phyloP scores from a whole-genome alignment of 2,888 invertebrate species.

The Diarsia brunnea region DNA sequence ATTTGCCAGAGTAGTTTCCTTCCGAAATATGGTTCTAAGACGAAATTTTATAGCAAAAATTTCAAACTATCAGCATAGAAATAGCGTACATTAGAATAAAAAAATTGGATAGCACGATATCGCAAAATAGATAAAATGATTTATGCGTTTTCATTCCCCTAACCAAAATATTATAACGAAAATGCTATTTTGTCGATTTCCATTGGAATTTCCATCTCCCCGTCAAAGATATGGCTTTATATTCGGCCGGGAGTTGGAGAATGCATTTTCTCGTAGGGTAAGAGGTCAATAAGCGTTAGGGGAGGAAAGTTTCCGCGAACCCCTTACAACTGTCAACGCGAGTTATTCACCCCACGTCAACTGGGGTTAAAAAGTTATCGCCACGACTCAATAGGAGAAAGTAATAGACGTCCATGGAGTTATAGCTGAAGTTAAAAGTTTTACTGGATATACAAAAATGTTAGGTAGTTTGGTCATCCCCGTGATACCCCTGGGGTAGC shows the following conservation, averaged over 20 bases:
- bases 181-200: slow-evolving; percentile 78
- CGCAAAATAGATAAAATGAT: slow-evolving; percentile 67
- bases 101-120: slow-evolving; percentile 40
- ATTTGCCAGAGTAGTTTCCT: slow-evolving; percentile 28
- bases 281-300: slow-evolving; percentile 85
- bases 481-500: slow-evolving; percentile 51
- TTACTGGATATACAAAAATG: slow-evolving; percentile 70
- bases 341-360: slow-evolving; percentile 87
- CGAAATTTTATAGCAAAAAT: slow-evolving; percentile 29
- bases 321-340: slow-evolving; percentile 85
- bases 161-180: slow-evolving; percentile 72
- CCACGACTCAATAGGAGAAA: slow-evolving; percentile 80
- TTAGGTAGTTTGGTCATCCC: slow-evolving; percentile 66
- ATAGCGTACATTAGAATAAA: slow-evolving; percentile 55
- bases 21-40: slow-evolving; percentile 19
- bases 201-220: slow-evolving; percentile 77
- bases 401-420: slow-evolving; percentile 81
- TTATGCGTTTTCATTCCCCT: slow-evolving; percentile 68
- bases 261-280: slow-evolving; percentile 83
- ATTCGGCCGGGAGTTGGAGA: slow-evolving; percentile 72
- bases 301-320: slow-evolving; percentile 78
- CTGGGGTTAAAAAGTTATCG: slow-evolving; percentile 87
- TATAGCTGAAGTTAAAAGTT: slow-evolving; percentile 73
- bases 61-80: slow-evolving; percentile 37
- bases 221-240: slow-evolving; percentile 77